phyloP scores from a whole-genome alignment of 2,888 invertebrate genomes.

The Willowsia nigromaculata region DNA sequence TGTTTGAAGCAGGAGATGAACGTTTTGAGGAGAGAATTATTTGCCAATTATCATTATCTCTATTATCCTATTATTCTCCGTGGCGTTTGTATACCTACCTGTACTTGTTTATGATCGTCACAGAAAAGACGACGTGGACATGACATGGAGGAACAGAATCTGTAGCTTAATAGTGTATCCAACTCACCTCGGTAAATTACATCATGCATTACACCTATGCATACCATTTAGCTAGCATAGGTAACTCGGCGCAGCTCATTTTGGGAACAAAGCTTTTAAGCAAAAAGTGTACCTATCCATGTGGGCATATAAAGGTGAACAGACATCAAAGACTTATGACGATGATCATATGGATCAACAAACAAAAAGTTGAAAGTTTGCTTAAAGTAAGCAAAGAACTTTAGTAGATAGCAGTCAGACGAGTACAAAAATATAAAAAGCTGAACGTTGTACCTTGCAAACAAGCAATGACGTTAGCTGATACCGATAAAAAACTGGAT shows the following conservation, averaged over 20 bases:
- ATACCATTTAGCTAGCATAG: background rate
- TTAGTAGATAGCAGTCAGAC: background rate
- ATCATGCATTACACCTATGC: background rate
- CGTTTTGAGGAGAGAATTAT: constrained; percentile 4
- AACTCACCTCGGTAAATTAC: constrained; percentile 6
- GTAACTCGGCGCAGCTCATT: background rate
- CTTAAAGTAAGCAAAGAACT: constrained; percentile 8
- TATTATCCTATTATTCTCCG: constrained; percentile 24
- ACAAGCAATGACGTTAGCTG: background rate
- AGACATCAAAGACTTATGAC: background rate
- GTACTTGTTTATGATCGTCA: background rate
- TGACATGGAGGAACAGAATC: background rate
- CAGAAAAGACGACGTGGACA: background rate
- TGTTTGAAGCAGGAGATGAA: background rate
- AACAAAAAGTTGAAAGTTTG: constrained; percentile 39
- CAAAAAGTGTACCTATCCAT: background rate
- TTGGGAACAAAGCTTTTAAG: background rate
- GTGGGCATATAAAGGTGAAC: background rate
- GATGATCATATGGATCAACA: constrained; percentile 35
- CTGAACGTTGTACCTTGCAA: constrained; percentile 11
- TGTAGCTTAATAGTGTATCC: too few relatives aligned
- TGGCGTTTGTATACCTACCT: background rate
- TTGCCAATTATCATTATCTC: constrained; percentile 21
- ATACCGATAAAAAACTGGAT: constrained; percentile 7
- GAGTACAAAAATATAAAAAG: background rate